Base-by-base conservation (phyloP, 2,888 invertebrate genomes). In the Scaptomyza caliginosa region DNA sequence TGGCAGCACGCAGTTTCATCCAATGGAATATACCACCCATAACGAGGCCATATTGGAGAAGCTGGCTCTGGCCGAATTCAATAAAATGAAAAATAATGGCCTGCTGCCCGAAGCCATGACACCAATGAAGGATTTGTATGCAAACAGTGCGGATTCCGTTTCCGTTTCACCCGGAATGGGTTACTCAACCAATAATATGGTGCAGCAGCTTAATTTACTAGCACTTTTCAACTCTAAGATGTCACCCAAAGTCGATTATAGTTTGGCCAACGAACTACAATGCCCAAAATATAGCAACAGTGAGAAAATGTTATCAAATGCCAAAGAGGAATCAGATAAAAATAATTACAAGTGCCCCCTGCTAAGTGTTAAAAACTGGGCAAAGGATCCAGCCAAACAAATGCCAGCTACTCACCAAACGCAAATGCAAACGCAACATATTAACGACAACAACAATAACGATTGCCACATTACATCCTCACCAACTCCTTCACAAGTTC, bases 201-300 rank as follows among this genome's bases (percentile, higher is more conserved):
- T 93, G 23, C 93, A 93, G 45, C 93, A 93, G 75, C 74, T 90
- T 3, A 93, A 93, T 34, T 89, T 93, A 23, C 91, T 93, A 63
- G 93, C 93, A 13, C 92, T 93, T 68, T 90, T 94, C 4, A 93
- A 93, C 85, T 81, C 90, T 1, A 89, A 81, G 57, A 42, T 90
- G 38, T 73, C 87, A 0, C 58, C 82, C 11, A 71, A 43, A 66
- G 58, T 13, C 6, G 86, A 48, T 43, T 38, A 38, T 56, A 36
- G 24, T 17, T 23, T 16, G 4, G 17, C 57, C 40, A 49, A 50
- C 55, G 11, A 30, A 57, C 28, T 66, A 63, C 36, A 36, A 16
- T 43, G 38, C 51, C 36, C 6, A 28, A 77, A 66, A 5, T 45
- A 40, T 3, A 13, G 7, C 32, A 13, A 3, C 32, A 57, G 72